A percentile compares a stretch with the other conserved stretches of the same genome.
phyloP scores from a whole-genome alignment of 2,797 vertebrate genomes.

The Anguilla anguilla region DNA sequence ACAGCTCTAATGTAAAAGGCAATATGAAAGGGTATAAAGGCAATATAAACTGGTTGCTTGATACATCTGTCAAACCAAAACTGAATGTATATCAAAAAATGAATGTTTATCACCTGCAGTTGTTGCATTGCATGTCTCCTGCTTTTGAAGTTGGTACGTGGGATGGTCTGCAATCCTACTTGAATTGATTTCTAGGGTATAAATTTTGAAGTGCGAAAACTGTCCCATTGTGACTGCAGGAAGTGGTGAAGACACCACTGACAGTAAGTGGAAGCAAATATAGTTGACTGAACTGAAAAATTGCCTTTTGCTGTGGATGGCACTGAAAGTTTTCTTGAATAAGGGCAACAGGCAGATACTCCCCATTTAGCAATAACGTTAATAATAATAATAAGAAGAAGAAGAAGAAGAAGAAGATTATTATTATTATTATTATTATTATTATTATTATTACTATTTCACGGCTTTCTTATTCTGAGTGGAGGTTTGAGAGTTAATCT shows the following conservation, averaged over 20 bases:
- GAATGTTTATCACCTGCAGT: background rate
- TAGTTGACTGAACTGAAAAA: background rate
- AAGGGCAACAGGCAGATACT: background rate
- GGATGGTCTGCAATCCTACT: background rate
- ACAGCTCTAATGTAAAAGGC: background rate
- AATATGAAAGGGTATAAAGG: background rate
- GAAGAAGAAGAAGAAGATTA: too few relatives aligned
- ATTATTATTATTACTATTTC: background rate
- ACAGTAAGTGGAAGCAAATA: background rate
- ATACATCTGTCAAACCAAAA: background rate
- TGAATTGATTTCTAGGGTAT: background rate
- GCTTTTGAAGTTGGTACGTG: background rate
- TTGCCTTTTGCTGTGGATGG: background rate
- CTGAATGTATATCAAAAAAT: background rate
- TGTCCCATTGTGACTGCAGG: background rate
- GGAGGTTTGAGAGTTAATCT: constrained; percentile 32
- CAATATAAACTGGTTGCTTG: background rate
- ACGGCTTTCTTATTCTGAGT: constrained; percentile 16
- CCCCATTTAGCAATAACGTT: constrained; percentile 5
- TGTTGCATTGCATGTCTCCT: background rate
- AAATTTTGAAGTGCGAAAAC: background rate
- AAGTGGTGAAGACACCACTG: background rate
- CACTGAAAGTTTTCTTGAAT: background rate
- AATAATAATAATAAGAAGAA: too few relatives aligned
- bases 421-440: background rate